Evolutionary conservation across 2,888 invertebrate genomes (phyloP).

Genomic region (Opisthograptis luteolata): DNA sequence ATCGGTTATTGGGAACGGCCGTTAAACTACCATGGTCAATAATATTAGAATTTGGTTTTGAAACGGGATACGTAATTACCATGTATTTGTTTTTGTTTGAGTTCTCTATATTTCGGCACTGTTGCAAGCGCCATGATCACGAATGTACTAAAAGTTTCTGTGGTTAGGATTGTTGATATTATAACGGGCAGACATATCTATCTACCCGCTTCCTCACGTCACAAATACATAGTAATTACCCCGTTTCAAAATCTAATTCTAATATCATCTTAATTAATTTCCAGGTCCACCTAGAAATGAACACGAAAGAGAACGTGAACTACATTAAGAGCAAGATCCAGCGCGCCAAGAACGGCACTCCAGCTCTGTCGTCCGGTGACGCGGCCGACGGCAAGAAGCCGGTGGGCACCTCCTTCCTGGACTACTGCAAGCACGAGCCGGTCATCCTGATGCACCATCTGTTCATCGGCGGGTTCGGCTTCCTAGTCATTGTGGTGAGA

Average conservation of each 20-base stretch:
- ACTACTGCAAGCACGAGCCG: slow-evolving; percentile 86
- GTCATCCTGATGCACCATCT: slow-evolving; percentile 90
- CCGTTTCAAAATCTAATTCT: neutral
- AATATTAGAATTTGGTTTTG: too few species aligned
- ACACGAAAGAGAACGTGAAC: slow-evolving; percentile 38
- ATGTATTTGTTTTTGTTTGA: too few species aligned
- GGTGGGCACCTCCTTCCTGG: slow-evolving; percentile 66
- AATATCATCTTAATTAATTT: neutral
- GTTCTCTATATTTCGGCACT: too few species aligned
- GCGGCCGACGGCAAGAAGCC: slow-evolving; percentile 40
- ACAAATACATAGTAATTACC: too few species aligned
- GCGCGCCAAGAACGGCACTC: slow-evolving; percentile 39
- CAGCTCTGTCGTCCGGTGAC: slow-evolving; percentile 37
- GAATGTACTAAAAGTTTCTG: too few species aligned
- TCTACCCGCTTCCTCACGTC: too few species aligned
- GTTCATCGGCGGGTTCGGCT: slow-evolving; percentile 90
- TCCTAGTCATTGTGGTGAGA: slow-evolving; percentile 89
- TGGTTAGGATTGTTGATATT: too few species aligned
- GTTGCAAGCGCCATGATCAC: too few species aligned
- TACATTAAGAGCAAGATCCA: slow-evolving; percentile 41
- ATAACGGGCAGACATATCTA: too few species aligned
- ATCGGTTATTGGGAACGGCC: too few species aligned
- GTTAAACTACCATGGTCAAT: too few species aligned
- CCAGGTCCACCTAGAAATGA: slow-evolving; percentile 73
- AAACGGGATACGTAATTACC: too few species aligned